Evolutionary conservation across 2,113 vertebrate species (phyloP).

Genomic region (Chrysochloris asiatica): DNA sequence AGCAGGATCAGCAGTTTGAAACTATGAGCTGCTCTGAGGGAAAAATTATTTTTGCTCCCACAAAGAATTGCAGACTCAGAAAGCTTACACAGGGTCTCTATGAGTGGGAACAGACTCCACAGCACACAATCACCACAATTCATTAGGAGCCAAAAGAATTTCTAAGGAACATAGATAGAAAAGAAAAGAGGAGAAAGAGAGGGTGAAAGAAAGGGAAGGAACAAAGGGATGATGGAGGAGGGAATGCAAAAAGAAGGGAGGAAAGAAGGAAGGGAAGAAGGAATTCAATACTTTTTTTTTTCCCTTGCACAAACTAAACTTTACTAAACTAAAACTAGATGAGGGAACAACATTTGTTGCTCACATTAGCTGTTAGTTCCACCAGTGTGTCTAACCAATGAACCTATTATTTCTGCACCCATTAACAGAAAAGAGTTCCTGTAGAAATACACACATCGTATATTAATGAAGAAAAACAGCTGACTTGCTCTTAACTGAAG

Average conservation of each 20-base stretch:
- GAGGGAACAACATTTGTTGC: neutral
- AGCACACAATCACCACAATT: too few relatives aligned
- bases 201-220: neutral
- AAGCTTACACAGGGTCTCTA: too few relatives aligned
- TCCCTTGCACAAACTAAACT: neutral
- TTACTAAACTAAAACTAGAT: slow-evolving; percentile 12
- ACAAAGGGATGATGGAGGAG: neutral
- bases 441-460: neutral
- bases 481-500: slow-evolving; percentile 28
- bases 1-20: too few relatives aligned
- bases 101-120: too few relatives aligned
- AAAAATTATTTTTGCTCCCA: too few relatives aligned
- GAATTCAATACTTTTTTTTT: too few relatives aligned
- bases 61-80: too few relatives aligned
- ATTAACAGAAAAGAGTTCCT: neutral
- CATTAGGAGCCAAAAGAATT: neutral
- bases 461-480: slow-evolving; percentile 52
- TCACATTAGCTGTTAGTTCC: neutral
- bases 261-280: neutral
- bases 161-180: too few relatives aligned
- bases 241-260: neutral
- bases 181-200: too few relatives aligned
- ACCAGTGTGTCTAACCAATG: neutral
- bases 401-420: fast-evolving
- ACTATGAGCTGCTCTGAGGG: too few relatives aligned